Base-by-base conservation (phyloP, 1,140 invertebrate species). In the honey bee (Apis mellifera) region DNA sequence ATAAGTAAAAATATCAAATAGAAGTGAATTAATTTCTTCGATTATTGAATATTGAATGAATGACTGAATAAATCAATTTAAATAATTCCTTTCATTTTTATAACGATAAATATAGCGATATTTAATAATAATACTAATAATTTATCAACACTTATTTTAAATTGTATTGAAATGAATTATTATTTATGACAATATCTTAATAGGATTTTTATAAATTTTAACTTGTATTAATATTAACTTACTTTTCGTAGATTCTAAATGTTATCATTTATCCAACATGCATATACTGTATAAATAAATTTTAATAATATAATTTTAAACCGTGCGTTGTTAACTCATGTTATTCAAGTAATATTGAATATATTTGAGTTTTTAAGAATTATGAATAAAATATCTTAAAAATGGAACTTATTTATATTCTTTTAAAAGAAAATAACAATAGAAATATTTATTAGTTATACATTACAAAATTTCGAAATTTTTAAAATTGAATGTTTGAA, bases 171-270 rank as follows among this genome's bases (percentile, higher is more conserved):
- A 88, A 84, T 83, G 88, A n/a, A n/a, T 91, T 72, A 88, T 75
- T 78, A 80, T 64, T 68, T 86, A 90, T 83, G 86, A 89, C 15
- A 88, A 81, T 83, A 15, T 82, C 86, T 91, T 91, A 79, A 88
- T 91, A 89, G 83, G 90, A 92, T 92, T 92, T 92, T 92, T 92
- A 89, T 90, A 92, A 92, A 90, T 83, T 89, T 78, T 91, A 90
- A 89, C 68, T 92, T 92, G 52, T 76, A 85, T 91, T 42, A 92
- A 90, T 83, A 88, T 78, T 91, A 90, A 89, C 68, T 92, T 92
- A 55, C 74, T 85, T 91, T 91, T 88, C 19, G n/a, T 76, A 32
- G 32, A 42, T 19, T 75, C 23, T 57, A 64, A 88, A 19, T 72
- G 32, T 84, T 88, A 78, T 84, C 64, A 60, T 23, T 84, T 77